A percentile compares a stretch with the other conserved stretches of the same genome.
phyloP scores from a whole-genome alignment of 2,888 invertebrate species.

The Nomada goodeniana region DNA sequence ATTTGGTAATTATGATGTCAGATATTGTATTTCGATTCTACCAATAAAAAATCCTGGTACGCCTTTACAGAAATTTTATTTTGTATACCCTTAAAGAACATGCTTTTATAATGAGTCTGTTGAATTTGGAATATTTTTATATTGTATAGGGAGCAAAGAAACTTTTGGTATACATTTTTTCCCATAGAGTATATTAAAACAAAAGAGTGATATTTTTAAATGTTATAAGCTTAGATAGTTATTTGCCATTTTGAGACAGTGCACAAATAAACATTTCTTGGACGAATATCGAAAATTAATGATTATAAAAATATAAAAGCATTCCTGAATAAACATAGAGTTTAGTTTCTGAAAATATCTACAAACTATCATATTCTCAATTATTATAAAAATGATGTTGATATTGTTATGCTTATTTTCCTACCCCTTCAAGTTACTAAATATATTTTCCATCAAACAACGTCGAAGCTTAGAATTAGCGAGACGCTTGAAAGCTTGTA shows the following conservation, averaged over 20 bases:
- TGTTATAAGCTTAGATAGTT: too few species aligned
- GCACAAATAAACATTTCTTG: not conserved
- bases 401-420: too few species aligned
- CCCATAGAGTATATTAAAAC: not conserved
- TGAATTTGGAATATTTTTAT: constrained; percentile 13
- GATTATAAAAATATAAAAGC: not conserved
- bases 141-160: not conserved
- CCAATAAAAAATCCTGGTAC: not conserved
- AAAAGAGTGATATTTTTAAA: not conserved
- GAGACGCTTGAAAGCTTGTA: constrained; percentile 7
- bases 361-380: not conserved
- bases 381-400: not conserved
- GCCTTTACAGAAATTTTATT: not conserved
- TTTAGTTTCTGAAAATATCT: not conserved
- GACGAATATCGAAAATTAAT: not conserved
- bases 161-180: constrained; percentile 8
- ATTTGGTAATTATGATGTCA: too few species aligned
- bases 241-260: too few species aligned
- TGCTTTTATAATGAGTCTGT: not conserved
- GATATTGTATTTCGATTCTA: not conserved
- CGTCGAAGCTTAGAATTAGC: too few species aligned
- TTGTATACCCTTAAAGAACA: not conserved
- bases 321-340: not conserved
- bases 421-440: not conserved
- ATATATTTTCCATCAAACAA: not conserved